These are phyloP conservation scores for Hemaris fuciformis DNA, from an alignment of 2,888 invertebrate genomes.

Conservation along the genomic window DNA sequence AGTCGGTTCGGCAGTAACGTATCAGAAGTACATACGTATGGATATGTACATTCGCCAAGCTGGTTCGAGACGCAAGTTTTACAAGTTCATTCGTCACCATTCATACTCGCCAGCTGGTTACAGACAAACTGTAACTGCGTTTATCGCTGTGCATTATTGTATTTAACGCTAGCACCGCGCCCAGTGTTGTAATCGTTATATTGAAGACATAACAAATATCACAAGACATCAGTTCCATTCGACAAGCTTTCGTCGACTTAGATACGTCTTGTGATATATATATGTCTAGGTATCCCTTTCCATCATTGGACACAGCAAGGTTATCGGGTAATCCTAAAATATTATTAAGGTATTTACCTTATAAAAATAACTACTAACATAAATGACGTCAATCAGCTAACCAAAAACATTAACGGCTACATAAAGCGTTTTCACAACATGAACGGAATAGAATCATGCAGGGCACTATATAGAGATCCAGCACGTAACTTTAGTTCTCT, in stretches of 20 bases:
- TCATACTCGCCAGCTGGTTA: slow-evolving; percentile 66
- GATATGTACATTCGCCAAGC: slow-evolving; percentile 42
- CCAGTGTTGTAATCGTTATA: slow-evolving; percentile 4
- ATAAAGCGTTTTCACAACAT: slow-evolving; percentile 27
- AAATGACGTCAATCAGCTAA: neutral
- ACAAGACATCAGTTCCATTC: neutral
- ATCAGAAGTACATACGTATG: slow-evolving; percentile 11
- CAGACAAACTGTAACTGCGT: slow-evolving; percentile 36
- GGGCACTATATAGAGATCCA: slow-evolving; percentile 22
- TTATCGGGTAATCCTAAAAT: neutral
- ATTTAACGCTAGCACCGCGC: slow-evolving; percentile 49
- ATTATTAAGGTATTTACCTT: too few species aligned
- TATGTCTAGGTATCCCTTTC: neutral
- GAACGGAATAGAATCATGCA: slow-evolving; percentile 40
- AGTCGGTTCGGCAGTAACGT: neutral
- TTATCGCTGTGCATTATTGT: slow-evolving; percentile 46
- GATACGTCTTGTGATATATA: too few species aligned
- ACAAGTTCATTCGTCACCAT: slow-evolving; percentile 66
- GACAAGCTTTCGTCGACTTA: neutral
- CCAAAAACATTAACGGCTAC: slow-evolving; percentile 29
- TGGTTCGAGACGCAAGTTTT: slow-evolving; percentile 40
- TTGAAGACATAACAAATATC: neutral
- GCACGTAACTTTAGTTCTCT: slow-evolving; percentile 45
- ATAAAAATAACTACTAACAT: neutral
- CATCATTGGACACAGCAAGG: neutral